A percentile compares a stretch with the other conserved stretches of the same genome.
Evolutionary conservation across 1,140 invertebrate species (phyloP).

Genomic region (Aphis craccivora): DNA sequence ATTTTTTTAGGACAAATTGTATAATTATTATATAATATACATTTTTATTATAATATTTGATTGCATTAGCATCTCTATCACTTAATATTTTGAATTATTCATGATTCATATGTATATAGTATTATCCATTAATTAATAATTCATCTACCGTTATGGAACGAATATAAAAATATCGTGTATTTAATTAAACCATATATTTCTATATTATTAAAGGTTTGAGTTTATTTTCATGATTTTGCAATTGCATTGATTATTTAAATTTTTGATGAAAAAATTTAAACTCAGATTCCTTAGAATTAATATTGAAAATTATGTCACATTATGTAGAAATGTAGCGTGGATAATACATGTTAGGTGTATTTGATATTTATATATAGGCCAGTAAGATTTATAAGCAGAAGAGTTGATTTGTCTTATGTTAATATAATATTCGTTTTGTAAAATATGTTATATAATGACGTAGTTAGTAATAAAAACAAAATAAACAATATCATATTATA

Average conservation of each 20-base stretch:
- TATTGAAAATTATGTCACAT: background rate
- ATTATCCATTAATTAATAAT: background rate
- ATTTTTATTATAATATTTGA: background rate
- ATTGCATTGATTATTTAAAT: background rate
- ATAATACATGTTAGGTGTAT: background rate
- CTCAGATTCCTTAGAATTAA: background rate
- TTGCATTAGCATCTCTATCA: background rate
- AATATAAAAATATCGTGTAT: background rate
- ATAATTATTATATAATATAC: background rate
- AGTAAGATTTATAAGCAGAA: background rate
- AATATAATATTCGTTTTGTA: background rate
- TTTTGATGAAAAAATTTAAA: background rate
- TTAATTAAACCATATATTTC: background rate
- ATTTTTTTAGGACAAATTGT: background rate
- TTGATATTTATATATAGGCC: background rate
- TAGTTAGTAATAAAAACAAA: background rate
- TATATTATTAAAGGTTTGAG: background rate
- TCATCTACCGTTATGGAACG: background rate
- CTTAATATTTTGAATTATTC: slow-evolving; percentile 12
- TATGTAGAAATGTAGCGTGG: background rate
- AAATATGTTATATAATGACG: background rate
- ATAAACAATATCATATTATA: background rate
- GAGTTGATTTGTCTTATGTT: background rate
- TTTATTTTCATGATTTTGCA: too few species aligned
- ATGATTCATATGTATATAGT: background rate